Base-by-base conservation (phyloP, 2,888 invertebrate genomes). In the Drosophila nr. medialis region DNA sequence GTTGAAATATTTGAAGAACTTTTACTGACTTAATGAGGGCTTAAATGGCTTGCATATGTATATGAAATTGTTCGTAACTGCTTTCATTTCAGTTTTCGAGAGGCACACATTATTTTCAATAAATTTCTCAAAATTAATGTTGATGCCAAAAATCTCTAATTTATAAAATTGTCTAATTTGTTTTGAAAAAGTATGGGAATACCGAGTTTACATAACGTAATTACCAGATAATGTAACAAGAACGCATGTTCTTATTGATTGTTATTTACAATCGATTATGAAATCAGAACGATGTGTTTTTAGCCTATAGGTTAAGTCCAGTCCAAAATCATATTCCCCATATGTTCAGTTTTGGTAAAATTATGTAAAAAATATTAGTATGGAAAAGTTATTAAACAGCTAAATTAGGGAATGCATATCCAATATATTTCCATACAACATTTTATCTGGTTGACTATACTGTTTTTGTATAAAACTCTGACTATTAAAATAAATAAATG, bases 21-120 rank as follows among this genome's bases (percentile, higher is more conserved):
- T 82, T 82, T 67, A 48, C 72, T 56, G 82, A 78, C 82, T 82
- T 82, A 82, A 82, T 82, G 82, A 82, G 82, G 74, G 82, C 75
- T 82, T 80, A 82, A 82, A 82, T 82, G 75, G 82, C 78, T 80
- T 80, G 67, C 77, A 77, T 77, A 74, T 45, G 45, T 45, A 45
- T 71, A 76, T 80, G 82, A 80, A 78, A 78, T 80, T 82, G 80
- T 78, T 68, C 67, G 72, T 45, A 64, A 60, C 64, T 59, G 62
- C 53, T 67, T 60, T 58, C 68, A 63, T 59, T 63, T 60, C 45
- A 49, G 64, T 64, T 69, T 51, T 60, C 32, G 29, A 36, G 36
- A 38, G 50, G n/a, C 42, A 45, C 21, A 54, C 48, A 64, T 55
- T 38, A 40, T 42, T 45, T 38, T 49, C 42, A 50, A 10, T 29